Conservation (phyloP, 2,888 invertebrate genomes). For the Anorthoa munda region DNA sequence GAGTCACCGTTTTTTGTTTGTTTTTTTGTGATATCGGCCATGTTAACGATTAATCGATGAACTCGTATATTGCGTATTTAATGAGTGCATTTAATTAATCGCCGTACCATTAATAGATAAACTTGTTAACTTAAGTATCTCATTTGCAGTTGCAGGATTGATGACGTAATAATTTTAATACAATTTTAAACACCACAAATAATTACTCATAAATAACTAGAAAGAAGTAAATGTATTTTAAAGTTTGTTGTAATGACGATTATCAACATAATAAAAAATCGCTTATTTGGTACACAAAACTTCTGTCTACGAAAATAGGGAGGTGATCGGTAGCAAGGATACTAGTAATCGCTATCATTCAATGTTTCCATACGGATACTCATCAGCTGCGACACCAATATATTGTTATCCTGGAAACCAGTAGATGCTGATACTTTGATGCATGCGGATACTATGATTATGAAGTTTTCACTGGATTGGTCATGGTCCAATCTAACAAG, state of each 20-base stretch:
- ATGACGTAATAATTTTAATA: background rate
- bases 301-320: background rate
- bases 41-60: background rate
- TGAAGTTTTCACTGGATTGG: too few relatives aligned
- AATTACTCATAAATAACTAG: background rate
- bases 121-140: background rate
- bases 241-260: background rate
- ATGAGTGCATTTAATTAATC: background rate
- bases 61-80: too few relatives aligned
- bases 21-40: background rate
- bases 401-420: slow-evolving; percentile 3
- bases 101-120: background rate
- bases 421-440: background rate
- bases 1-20: slow-evolving; percentile 13
- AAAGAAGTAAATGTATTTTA: background rate
- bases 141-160: background rate
- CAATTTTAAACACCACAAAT: too few relatives aligned
- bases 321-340: background rate
- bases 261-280: too few relatives aligned
- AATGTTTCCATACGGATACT: background rate
- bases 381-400: background rate
- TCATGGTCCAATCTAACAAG: too few relatives aligned
- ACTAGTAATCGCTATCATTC: background rate
- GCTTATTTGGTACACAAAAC: too few relatives aligned
- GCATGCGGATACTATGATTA: background rate